phyloP scores from a whole-genome alignment of 2,888 invertebrate species.

The Melipona beecheii region DNA sequence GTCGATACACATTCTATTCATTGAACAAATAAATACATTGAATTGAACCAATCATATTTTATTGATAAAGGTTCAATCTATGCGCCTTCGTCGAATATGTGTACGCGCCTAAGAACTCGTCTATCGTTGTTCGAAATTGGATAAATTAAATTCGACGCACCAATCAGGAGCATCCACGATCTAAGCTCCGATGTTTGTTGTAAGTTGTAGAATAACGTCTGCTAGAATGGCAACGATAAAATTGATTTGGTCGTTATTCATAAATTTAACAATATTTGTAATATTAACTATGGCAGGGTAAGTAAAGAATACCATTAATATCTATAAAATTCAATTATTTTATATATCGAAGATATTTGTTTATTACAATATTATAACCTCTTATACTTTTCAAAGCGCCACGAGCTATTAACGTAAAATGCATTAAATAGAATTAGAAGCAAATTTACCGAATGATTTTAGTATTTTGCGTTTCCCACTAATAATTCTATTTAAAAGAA shows the following conservation, averaged over 20 bases:
- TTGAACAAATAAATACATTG: not conserved
- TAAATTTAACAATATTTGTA: constrained; percentile 79
- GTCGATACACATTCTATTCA: not conserved
- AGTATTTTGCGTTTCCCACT: not conserved
- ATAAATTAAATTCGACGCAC: constrained; percentile 54
- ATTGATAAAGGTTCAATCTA: not conserved
- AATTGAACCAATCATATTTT: constrained; percentile 12
- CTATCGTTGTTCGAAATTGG: constrained; percentile 19
- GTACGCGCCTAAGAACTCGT: constrained; percentile 18
- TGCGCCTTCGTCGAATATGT: constrained; percentile 20
- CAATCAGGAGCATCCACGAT: constrained; percentile 81
- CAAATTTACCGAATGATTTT: not conserved
- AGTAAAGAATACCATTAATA: constrained; percentile 60
- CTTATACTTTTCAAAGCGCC: not conserved
- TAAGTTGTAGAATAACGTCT: constrained; percentile 73
- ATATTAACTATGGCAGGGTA: constrained; percentile 78
- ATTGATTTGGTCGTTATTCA: constrained; percentile 76
- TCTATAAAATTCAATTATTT: constrained; percentile 10
- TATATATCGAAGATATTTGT: not conserved
- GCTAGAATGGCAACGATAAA: constrained; percentile 81
- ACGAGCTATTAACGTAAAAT: constrained; percentile 38
- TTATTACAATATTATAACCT: constrained; percentile 25
- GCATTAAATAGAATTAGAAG: not conserved
- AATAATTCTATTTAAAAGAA: not conserved
- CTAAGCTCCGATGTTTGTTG: constrained; percentile 67